Conservation (phyloP, 1,140 invertebrate genomes). For the Drosophila jambulina region DNA sequence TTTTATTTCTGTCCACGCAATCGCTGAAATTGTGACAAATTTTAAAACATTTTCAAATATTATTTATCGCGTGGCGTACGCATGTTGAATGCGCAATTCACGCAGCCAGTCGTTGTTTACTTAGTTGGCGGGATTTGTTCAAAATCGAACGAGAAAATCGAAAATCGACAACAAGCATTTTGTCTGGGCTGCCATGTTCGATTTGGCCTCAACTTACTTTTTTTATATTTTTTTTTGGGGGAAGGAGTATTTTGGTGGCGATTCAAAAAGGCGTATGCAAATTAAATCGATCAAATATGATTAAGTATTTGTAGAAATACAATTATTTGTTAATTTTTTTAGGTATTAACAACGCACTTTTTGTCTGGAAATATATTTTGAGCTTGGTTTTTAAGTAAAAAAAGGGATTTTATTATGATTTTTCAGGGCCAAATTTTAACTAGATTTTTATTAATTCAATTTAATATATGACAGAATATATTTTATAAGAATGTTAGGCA, state of each 20-base stretch:
- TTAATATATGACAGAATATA: too few relatives aligned
- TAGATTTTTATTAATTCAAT: background rate
- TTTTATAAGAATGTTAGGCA: too few relatives aligned
- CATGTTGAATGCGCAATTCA: slow-evolving; percentile 72
- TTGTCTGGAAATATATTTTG: background rate
- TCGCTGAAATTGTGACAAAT: slow-evolving; percentile 64
- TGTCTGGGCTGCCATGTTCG: slow-evolving; percentile 68
- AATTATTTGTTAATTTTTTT: background rate
- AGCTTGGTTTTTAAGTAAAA: background rate
- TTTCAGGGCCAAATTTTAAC: background rate
- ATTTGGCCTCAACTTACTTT: slow-evolving; percentile 62
- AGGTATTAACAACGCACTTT: background rate
- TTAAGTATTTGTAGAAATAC: slow-evolving; percentile 12
- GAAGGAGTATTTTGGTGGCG: slow-evolving; percentile 26
- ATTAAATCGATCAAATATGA: slow-evolving; percentile 21
- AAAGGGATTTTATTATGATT: fast-evolving
- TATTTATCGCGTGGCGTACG: slow-evolving; percentile 66
- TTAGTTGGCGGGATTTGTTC: slow-evolving; percentile 36
- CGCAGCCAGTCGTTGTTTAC: slow-evolving; percentile 37
- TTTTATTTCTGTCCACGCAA: slow-evolving; percentile 50
- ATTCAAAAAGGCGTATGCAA: slow-evolving; percentile 17
- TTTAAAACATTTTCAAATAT: slow-evolving; percentile 57
- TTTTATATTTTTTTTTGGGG: background rate
- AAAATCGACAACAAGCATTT: slow-evolving; percentile 66
- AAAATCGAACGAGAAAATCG: slow-evolving; percentile 48